phyloP scores from a whole-genome alignment of 2,888 invertebrate species.

The Dioctria linearis region DNA sequence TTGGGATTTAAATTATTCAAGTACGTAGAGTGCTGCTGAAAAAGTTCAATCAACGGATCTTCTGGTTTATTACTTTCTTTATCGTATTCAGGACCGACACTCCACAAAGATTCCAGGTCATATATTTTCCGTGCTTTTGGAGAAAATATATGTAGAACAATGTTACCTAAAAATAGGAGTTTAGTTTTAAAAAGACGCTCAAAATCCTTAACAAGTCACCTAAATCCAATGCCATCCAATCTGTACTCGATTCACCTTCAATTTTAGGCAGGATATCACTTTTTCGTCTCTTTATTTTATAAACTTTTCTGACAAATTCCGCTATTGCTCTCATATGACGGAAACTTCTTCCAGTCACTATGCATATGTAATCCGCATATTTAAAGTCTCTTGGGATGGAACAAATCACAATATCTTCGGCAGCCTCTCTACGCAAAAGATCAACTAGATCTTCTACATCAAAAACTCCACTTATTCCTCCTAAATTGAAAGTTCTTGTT shows the following conservation, averaged over 20 bases:
- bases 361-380: slow-evolving; percentile 89
- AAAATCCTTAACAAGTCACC: slow-evolving; percentile 72
- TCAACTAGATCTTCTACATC: slow-evolving; percentile 89
- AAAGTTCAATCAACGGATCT: slow-evolving; percentile 76
- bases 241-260: slow-evolving; percentile 82
- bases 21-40: slow-evolving; percentile 78
- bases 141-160: slow-evolving; percentile 90
- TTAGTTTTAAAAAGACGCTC: not conserved
- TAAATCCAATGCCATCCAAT: slow-evolving; percentile 94
- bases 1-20: slow-evolving; percentile 78
- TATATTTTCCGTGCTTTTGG: slow-evolving; percentile 79
- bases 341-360: slow-evolving; percentile 82
- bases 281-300: slow-evolving; percentile 78
- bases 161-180: slow-evolving; percentile 80
- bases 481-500: slow-evolving; percentile 70
- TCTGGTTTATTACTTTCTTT: slow-evolving; percentile 76
- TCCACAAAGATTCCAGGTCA: slow-evolving; percentile 94
- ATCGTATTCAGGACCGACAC: slow-evolving; percentile 87
- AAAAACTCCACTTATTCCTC: slow-evolving; percentile 87
- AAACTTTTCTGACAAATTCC: slow-evolving; percentile 82
- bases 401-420: slow-evolving; percentile 85
- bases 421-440: slow-evolving; percentile 83
- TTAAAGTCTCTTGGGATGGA: slow-evolving; percentile 80
- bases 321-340: slow-evolving; percentile 83
- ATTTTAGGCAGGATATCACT: slow-evolving; percentile 81